Evolutionary conservation across 2,888 invertebrate genomes (phyloP).

Genomic region (Drosophila fungiperda): DNA sequence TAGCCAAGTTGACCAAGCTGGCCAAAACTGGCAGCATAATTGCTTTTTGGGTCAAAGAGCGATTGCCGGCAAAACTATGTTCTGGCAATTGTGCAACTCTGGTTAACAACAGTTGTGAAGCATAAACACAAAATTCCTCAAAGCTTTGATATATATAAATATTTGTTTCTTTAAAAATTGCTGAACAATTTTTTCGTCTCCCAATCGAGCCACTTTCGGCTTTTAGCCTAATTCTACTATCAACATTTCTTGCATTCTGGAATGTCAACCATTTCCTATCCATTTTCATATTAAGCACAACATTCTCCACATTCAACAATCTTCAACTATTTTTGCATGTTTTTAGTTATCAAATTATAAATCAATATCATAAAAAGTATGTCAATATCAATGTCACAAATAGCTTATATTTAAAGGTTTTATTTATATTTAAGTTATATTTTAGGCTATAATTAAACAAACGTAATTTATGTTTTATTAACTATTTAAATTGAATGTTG

Average conservation of each 20-base stretch:
- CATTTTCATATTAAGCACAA: not conserved
- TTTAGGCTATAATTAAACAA: not conserved
- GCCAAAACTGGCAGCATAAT: slow-evolving; percentile 12
- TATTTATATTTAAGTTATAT: too few relatives aligned
- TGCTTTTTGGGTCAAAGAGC: slow-evolving; percentile 32
- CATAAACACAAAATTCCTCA: not conserved
- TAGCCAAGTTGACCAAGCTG: not conserved
- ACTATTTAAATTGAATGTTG: not conserved
- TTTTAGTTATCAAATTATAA: not conserved
- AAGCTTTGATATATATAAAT: not conserved
- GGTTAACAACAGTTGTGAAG: not conserved
- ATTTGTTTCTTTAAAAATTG: not conserved
- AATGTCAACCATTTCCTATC: not conserved
- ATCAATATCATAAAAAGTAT: not conserved
- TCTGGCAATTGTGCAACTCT: not conserved
- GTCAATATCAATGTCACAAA: not conserved
- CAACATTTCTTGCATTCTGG: not conserved
- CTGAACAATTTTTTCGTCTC: too few relatives aligned
- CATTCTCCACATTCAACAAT: not conserved
- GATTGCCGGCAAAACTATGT: not conserved
- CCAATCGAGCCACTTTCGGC: not conserved
- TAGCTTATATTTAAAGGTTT: not conserved
- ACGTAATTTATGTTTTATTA: not conserved
- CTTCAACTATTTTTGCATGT: not conserved
- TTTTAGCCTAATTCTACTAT: not conserved